Percentiles rank a stretch among this genome's conserved stretches.
Conservation (phyloP, 92 coral and sea anemone genomes). For the Epizoanthus illoricatus region DNA sequence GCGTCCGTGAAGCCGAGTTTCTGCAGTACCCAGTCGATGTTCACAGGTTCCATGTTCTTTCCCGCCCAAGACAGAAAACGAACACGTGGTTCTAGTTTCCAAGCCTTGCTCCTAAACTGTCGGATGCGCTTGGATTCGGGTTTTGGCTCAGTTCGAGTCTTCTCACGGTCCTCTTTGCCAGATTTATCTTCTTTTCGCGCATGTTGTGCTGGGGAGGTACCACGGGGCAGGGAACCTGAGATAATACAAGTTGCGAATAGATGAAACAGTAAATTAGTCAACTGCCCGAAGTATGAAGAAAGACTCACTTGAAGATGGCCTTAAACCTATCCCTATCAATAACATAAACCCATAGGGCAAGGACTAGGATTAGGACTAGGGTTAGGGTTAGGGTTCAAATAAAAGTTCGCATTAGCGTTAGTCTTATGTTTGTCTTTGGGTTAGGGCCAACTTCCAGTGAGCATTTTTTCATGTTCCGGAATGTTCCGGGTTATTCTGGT, state of each 20-base stretch:
- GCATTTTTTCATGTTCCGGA: too few relatives aligned
- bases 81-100: conserved; percentile 98
- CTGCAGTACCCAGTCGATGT: conserved; percentile 98
- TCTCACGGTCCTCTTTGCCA: conserved; percentile 78
- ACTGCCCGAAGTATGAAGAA: too few relatives aligned
- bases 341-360: too few relatives aligned
- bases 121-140: conserved; percentile 87
- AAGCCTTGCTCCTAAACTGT: conserved; percentile 95
- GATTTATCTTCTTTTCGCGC: conserved; percentile 58
- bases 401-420: too few relatives aligned
- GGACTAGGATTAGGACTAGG: background rate
- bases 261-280: background rate
- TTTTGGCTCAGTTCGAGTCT: conserved; percentile 70
- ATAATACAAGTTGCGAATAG: background rate
- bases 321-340: too few relatives aligned
- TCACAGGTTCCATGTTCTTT: conserved; percentile 93
- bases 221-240: conserved; percentile 85
- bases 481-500: too few relatives aligned
- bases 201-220: conserved; percentile 60
- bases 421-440: too few relatives aligned
- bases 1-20: conserved; percentile 97
- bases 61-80: conserved; percentile 99
- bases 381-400: background rate
- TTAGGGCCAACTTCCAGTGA: too few relatives aligned
- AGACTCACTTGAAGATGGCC: too few relatives aligned